Evolutionary conservation across 2,113 vertebrate genomes (phyloP).

Genomic region (Patagioenas fasciata): DNA sequence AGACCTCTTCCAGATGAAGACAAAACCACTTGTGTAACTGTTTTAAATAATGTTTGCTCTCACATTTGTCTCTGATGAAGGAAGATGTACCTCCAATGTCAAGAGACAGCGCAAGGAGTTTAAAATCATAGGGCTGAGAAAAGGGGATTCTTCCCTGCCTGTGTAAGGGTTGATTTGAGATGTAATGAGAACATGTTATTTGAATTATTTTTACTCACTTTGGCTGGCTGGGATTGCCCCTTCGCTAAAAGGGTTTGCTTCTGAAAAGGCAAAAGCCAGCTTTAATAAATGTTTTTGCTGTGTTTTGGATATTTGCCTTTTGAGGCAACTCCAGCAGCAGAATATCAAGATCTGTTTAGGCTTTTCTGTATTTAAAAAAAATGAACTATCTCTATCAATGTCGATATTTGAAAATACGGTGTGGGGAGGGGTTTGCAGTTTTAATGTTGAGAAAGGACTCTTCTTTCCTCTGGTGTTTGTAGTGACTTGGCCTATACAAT

Average conservation of each 20-base stretch:
- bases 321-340: background rate
- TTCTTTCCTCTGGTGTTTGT: background rate
- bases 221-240: background rate
- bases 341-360: background rate
- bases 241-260: background rate
- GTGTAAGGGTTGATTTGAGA: background rate
- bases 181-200: background rate
- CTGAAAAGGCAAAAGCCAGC: background rate
- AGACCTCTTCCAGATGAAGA: background rate
- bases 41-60: background rate
- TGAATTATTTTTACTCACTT: background rate
- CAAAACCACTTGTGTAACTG: background rate
- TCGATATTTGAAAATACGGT: background rate
- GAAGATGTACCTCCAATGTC: background rate
- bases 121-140: background rate
- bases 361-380: background rate
- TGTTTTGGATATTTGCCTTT: background rate
- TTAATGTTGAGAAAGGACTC: background rate
- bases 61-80: background rate
- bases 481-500: background rate
- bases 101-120: background rate
- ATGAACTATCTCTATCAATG: background rate
- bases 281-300: background rate
- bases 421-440: background rate
- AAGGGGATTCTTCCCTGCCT: background rate